phyloP scores from a whole-genome alignment of 2,113 vertebrate genomes.

The Herpetotheres cachinnans region DNA sequence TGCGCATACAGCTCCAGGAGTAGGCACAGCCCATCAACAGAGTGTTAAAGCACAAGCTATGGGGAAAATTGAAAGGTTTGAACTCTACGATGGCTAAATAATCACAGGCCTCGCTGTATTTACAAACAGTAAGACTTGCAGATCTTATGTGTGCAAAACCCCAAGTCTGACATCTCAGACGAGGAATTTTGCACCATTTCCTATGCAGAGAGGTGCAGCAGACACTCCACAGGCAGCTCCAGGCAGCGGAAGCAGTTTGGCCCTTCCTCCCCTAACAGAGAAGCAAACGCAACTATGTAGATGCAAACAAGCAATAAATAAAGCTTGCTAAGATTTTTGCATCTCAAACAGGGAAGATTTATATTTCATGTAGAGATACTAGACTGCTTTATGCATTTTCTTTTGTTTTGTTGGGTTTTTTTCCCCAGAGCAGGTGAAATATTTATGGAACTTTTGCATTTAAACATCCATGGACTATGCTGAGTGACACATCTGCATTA shows the following conservation, averaged over 20 bases:
- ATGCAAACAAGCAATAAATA: not conserved
- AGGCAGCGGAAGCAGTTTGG: not conserved
- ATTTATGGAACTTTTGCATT: not conserved
- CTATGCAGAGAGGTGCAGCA: not conserved
- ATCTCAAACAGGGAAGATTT: not conserved
- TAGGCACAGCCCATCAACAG: not conserved
- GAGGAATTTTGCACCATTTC: not conserved
- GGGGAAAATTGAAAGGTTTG: not conserved
- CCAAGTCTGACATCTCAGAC: not conserved
- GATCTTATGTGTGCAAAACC: not conserved
- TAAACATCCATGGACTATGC: not conserved
- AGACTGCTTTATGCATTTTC: not conserved
- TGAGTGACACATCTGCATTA: not conserved
- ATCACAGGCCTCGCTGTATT: not conserved
- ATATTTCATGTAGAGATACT: not conserved
- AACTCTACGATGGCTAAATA: not conserved
- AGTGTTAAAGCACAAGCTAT: not conserved
- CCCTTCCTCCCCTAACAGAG: not conserved
- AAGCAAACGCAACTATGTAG: not conserved
- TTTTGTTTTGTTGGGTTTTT: not conserved
- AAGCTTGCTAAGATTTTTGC: not conserved
- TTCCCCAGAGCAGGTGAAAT: not conserved
- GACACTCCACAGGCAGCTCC: not conserved
- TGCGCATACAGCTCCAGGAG: not conserved
- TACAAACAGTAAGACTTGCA: not conserved